Conservation (phyloP, 2,888 invertebrate species). For the Zygogramma bicolorata region DNA sequence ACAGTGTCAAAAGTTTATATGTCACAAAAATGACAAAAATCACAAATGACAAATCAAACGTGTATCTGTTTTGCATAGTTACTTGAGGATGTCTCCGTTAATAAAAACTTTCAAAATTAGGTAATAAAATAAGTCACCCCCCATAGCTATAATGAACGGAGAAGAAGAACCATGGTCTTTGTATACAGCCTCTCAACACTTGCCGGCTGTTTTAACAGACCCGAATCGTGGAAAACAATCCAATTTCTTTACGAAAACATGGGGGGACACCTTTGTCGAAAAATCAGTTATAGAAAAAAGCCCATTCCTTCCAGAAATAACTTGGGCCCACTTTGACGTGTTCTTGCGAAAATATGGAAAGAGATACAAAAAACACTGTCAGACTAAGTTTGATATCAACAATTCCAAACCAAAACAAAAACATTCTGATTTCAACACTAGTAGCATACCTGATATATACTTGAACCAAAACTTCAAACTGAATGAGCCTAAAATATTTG, state of each 20-base stretch:
- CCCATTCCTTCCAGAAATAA: slow-evolving; percentile 86
- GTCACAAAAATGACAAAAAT: too few relatives aligned
- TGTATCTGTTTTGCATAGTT: slow-evolving; percentile 34
- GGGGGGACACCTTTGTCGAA: slow-evolving; percentile 96
- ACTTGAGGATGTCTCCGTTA: slow-evolving; percentile 41
- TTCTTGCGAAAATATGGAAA: slow-evolving; percentile 85
- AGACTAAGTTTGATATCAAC: slow-evolving; percentile 52
- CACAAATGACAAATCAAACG: slow-evolving; percentile 19
- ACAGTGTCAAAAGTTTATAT: too few relatives aligned
- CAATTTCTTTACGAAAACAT: slow-evolving; percentile 96
- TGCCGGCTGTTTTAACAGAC: slow-evolving; percentile 96
- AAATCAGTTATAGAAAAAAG: slow-evolving; percentile 82
- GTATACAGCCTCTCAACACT: slow-evolving; percentile 92
- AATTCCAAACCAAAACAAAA: slow-evolving; percentile 53
- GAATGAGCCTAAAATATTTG: slow-evolving; percentile 84
- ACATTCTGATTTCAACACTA: slow-evolving; percentile 68
- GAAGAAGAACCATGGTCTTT: slow-evolving; percentile 80
- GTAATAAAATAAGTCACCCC: too few relatives aligned
- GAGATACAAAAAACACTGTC: slow-evolving; percentile 73
- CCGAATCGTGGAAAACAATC: slow-evolving; percentile 91
- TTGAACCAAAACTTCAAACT: slow-evolving; percentile 83
- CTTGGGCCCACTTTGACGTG: slow-evolving; percentile 84
- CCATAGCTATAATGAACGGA: slow-evolving; percentile 54
- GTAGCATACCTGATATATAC: slow-evolving; percentile 87
- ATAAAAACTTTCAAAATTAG: slow-evolving; percentile 46